These are phyloP conservation scores for Etheostoma spectabile DNA, from an alignment of 2,113 vertebrate species.

Conservation along the genomic window DNA sequence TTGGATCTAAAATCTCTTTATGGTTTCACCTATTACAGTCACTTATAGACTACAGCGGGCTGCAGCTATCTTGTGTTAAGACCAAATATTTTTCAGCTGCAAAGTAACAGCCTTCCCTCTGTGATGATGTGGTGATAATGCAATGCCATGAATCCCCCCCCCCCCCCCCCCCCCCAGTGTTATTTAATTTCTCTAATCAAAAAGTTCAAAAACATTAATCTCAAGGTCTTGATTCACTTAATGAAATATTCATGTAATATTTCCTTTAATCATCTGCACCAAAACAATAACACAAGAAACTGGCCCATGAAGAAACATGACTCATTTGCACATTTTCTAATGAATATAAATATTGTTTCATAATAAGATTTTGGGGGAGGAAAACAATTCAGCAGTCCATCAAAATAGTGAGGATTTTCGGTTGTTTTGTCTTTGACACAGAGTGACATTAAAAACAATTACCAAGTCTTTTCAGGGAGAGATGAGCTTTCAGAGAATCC, in stretches of 20 bases:
- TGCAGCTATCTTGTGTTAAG: conserved; percentile 28
- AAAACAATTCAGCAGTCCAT: conserved; percentile 54
- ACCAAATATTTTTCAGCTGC: conserved; percentile 45
- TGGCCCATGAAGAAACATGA: conserved; percentile 59
- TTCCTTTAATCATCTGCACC: conserved; percentile 73
- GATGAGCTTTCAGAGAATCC: conserved; percentile 64
- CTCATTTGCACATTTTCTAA: conserved; percentile 77
- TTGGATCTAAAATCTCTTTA: conserved; percentile 5
- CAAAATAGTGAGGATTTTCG: conserved; percentile 59
- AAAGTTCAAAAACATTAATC: conserved; percentile 59
- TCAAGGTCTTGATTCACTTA: conserved; percentile 54
- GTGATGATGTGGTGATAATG: conserved; percentile 48
- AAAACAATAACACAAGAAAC: conserved; percentile 76
- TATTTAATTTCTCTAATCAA: conserved; percentile 61
- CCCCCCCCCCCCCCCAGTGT: conserved; percentile 25
- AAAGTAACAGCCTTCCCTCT: conserved; percentile 40
- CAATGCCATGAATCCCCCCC: conserved; percentile 26
- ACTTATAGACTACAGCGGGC: conserved; percentile 37
- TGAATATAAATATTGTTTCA: conserved; percentile 81
- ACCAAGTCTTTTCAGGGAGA: conserved; percentile 62
- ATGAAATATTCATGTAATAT: conserved; percentile 78
- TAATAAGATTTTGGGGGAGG: conserved; percentile 69
- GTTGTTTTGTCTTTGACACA: conserved; percentile 72
- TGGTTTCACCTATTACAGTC: conserved; percentile 31
- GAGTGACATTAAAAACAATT: conserved; percentile 67